A percentile compares a stretch with the other conserved stretches of the same genome.
Conservation (phyloP, 2,113 vertebrate species). For the Catharus fuscescens region DNA sequence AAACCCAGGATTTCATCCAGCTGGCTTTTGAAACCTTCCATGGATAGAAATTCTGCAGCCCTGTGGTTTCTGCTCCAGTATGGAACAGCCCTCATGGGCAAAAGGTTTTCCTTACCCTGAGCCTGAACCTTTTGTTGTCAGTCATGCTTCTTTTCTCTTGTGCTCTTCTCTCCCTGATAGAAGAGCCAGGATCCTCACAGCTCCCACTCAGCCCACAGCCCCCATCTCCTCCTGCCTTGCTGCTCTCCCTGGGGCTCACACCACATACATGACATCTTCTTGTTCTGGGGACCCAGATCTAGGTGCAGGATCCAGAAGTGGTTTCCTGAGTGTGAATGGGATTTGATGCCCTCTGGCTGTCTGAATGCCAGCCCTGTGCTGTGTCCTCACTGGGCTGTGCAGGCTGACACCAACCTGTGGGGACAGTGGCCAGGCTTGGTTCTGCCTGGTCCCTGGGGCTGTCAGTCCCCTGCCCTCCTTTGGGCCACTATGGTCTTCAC, state of each 20-base stretch:
- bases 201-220: rapidly evolving
- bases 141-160: rapidly evolving
- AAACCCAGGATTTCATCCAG: neutral
- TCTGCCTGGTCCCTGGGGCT: neutral
- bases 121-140: neutral
- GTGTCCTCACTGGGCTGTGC: rapidly evolving
- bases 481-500: neutral
- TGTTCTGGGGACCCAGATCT: neutral
- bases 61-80: neutral
- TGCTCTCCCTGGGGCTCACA: rapidly evolving
- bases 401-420: rapidly evolving
- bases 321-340: neutral
- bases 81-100: neutral
- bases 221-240: neutral
- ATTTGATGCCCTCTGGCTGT: neutral
- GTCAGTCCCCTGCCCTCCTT: neutral
- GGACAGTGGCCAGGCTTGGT: neutral
- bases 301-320: neutral
- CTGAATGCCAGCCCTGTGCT: rapidly evolving
- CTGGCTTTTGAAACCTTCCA: neutral
- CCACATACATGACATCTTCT: neutral
- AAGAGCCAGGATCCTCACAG: neutral
- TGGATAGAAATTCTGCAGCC: neutral
- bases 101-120: neutral
- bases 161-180: neutral